Percentiles rank a stretch among this genome's conserved stretches.
Conservation (phyloP, 2,113 vertebrate species). For the cat (Felis catus) region F.catus_Fca126_mat1.0 CM031423.1:64259001-64259500, state of each 20-base stretch:
- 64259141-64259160: neutral
- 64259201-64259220: neutral
- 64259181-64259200: neutral
- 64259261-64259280: neutral
- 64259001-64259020: too few relatives aligned
- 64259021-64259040: too few relatives aligned
- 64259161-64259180: neutral
- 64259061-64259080: neutral
- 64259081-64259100: neutral
- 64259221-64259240: neutral
- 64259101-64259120: neutral
- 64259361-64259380: neutral
- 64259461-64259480: neutral
- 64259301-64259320: neutral
- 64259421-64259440: neutral
- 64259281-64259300: neutral
- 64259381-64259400: neutral
- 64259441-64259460: neutral
- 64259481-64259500: neutral
- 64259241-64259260: neutral
- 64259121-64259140: neutral
- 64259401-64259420: neutral
- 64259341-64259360: conserved; percentile 18
- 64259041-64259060: neutral
- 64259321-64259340: conserved; percentile 26